Evolutionary conservation across 2,888 invertebrate species (phyloP), one percentile per base, ranked within the genome.

Genomic region (Apotomis capreana): DNA sequence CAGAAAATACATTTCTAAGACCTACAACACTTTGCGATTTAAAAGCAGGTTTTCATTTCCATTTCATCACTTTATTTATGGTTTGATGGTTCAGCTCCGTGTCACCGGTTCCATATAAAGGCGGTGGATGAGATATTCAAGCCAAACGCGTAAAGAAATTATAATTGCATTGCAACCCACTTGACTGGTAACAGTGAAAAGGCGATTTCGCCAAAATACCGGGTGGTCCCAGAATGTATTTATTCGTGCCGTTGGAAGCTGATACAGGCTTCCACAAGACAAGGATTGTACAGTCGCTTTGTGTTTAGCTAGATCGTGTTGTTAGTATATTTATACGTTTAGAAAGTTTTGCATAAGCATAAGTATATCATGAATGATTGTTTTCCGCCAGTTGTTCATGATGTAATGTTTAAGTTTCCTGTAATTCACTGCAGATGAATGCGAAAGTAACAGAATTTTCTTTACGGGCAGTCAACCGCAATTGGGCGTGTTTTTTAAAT

Each of bases 201-300:
- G 65, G 13, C 61, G 65, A 62, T 70, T 64, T 70, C 70, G 73
- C 73, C 70, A 78, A 78, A 81, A 77, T 73, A 73, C 77, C 84
- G 81, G 82, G 80, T 80, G 76, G 74, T 67, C 70, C 60, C 36
- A 13, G 15, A 15, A 13, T 54, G 13, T 54, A 54, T 52, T 12
- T 2, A n/a, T n/a, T 52, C n/a, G 9, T n/a, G 52, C 15, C 10
- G 12, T 49, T 49, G 10, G 49, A 49, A 9, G 9, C 49, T 49
- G 49, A 10, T 49, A 49, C 3, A 49, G 10, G 3, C 3, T 49
- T 49, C 49, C 49, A 49, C 10, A 49, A 49, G 10, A 6, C 9
- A 8, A 40, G 40, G 0, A 8, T 0, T 49, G 9, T 10, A 49
- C 49, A 9, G 49, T 49, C 9, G 9, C 12, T 49, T 9, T 4